Evolutionary conservation across 2,113 vertebrate genomes (phyloP).

Genomic region (Sardina pilchardus): DNA sequence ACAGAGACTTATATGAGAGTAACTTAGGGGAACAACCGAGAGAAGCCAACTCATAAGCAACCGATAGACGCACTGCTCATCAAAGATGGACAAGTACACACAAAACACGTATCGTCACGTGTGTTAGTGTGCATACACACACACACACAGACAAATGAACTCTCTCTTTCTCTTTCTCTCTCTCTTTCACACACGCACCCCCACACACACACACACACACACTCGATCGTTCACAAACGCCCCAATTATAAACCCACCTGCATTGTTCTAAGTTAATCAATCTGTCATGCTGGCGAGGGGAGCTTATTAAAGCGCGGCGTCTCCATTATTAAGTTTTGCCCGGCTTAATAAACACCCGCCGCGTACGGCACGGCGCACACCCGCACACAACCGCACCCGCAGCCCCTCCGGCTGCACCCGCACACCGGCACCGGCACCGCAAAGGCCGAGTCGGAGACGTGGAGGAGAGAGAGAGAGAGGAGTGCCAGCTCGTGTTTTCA

Average conservation of each 20-base stretch:
- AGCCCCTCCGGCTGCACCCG: no score
- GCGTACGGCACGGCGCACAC: no score
- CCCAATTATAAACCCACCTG: neutral
- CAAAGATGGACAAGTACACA: neutral
- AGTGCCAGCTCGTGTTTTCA: neutral
- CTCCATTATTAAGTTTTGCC: neutral
- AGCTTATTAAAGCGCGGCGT: neutral
- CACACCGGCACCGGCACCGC: no score
- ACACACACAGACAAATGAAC: neutral
- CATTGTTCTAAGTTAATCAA: conserved; percentile 1
- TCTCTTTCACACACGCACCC: no score
- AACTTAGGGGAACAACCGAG: neutral
- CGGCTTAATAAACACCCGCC: neutral
- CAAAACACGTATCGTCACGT: neutral
- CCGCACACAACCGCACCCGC: no score
- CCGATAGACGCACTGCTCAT: no score
- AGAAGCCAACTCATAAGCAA: neutral
- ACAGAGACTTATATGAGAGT: neutral
- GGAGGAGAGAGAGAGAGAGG: neutral
- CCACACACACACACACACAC: neutral
- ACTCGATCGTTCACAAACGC: neutral
- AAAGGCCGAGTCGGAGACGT: neutral
- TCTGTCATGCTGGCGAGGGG: neutral
- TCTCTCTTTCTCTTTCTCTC: neutral
- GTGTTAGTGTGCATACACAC: neutral